Base-by-base conservation (phyloP, 2,888 invertebrate genomes). In the Tetragnatha montana region DNA sequence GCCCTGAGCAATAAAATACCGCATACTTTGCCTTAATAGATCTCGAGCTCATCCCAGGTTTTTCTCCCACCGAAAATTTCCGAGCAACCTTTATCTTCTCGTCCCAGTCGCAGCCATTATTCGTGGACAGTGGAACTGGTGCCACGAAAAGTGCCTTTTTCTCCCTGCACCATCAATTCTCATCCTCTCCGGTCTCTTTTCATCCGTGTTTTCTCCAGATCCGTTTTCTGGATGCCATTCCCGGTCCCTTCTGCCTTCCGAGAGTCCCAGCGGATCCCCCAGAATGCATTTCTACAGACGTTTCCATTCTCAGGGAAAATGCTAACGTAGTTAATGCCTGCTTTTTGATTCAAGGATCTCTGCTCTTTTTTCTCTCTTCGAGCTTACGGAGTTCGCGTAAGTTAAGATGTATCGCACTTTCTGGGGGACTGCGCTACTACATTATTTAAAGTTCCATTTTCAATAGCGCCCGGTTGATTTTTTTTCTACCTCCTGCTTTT, bases 121-220 rank as follows among this genome's bases (percentile, higher is more conserved):
- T 22, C 17, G 35, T 51, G 60, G 22, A 78, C 74, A 82, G 22
- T 51, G 51, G 35, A 74, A n/a, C 35, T 47, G 35, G 35, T 51
- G 19, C 51, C 22, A 14, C 73, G 74, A 60, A 51, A 73, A 60
- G 74, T 8, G 73, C 74, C 68, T 17, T 17, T 22, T 81, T 50
- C 47, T 22, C 60, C 60, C 60, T 60, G 68, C 82, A 82, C 60
- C 82, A 82, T 74, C 82, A 82, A 82, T 82, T 71, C 60, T 82
- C 82, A 60, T 74, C 82, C 74, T 82, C 35, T 35, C 19, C 60
- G 8, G 74, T 12, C 51, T 82, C 74, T 60, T 82, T 74, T 82
- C 60, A 74, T 74, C n/a, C 74, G 51, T 74, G 60, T 73, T 35
- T 35, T 74, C 35, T 35, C 82, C 21, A 82, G 73, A 74, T 74